Evolutionary conservation across 2,797 vertebrate genomes (phyloP).

Genomic region (Stomatorhinus walkeri): DNA sequence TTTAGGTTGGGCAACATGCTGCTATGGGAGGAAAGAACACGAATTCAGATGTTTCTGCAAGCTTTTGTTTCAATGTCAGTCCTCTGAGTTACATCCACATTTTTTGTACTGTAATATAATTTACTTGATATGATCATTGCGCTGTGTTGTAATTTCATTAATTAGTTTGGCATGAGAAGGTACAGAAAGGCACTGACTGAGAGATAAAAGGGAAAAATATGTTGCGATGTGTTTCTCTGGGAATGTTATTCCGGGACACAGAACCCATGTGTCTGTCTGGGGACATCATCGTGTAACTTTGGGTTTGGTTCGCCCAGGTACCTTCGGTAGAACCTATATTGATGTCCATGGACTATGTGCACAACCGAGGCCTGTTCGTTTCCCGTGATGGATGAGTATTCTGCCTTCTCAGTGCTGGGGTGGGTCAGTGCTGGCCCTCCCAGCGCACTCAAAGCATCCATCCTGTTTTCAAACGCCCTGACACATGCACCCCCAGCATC

Average conservation of each 20-base stretch:
- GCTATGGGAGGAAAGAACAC: not conserved
- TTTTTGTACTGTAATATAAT: not conserved
- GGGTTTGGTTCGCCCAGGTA: not conserved
- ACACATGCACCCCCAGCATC: not conserved
- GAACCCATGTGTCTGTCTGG: not conserved
- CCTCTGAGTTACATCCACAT: not conserved
- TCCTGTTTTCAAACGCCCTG: not conserved
- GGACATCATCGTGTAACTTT: not conserved
- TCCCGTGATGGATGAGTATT: not conserved
- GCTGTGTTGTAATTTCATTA: not conserved
- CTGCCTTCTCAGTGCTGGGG: not conserved
- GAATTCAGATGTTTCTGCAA: not conserved
- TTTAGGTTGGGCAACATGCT: not conserved
- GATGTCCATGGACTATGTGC: not conserved
- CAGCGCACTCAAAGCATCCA: not conserved
- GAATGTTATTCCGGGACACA: not conserved
- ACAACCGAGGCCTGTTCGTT: not conserved
- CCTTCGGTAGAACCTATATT: not conserved
- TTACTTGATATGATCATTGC: not conserved
- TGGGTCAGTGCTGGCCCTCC: not conserved
- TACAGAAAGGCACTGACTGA: not conserved
- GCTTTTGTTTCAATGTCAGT: not conserved
- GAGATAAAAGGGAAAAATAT: not conserved
- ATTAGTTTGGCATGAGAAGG: not conserved
- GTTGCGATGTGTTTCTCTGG: not conserved